phyloP scores from a whole-genome alignment of 2,797 vertebrate genomes.

The Myotis pilosus region DNA sequence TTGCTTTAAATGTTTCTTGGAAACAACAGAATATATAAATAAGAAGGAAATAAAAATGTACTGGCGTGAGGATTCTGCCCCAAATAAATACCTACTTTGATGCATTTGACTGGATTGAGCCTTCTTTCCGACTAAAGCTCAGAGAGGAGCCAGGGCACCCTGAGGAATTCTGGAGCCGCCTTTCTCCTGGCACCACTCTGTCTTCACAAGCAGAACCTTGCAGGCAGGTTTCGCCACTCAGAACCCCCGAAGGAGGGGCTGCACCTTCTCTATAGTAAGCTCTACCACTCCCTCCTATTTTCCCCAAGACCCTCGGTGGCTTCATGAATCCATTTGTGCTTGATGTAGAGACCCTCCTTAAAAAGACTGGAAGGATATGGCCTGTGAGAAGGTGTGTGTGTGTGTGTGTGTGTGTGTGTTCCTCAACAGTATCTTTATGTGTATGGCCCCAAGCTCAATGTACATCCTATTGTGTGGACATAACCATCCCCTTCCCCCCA shows the following conservation, averaged over 20 bases:
- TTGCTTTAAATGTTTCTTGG: conserved; percentile 17
- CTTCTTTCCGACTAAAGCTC: background rate
- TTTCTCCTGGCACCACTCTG: background rate
- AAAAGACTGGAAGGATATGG: background rate
- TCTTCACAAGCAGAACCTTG: background rate
- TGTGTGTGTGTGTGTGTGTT: background rate
- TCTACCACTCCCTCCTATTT: background rate
- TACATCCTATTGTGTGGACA: background rate
- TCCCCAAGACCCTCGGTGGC: background rate
- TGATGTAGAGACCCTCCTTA: background rate
- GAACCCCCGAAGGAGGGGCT: background rate
- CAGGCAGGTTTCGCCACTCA: background rate
- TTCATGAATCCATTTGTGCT: conserved; percentile 10
- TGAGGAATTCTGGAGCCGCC: background rate
- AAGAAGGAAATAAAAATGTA: background rate
- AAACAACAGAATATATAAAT: background rate
- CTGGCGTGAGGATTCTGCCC: background rate
- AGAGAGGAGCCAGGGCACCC: conserved; percentile 1
- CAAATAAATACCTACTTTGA: conserved; percentile 32
- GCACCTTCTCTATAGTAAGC: background rate
- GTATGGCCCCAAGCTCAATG: background rate
- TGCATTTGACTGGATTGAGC: background rate
- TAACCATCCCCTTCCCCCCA: background rate
- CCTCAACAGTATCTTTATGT: background rate
- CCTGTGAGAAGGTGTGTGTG: background rate